Conservation (phyloP, 2,797 vertebrate species). For the Todus mexicanus region DNA sequence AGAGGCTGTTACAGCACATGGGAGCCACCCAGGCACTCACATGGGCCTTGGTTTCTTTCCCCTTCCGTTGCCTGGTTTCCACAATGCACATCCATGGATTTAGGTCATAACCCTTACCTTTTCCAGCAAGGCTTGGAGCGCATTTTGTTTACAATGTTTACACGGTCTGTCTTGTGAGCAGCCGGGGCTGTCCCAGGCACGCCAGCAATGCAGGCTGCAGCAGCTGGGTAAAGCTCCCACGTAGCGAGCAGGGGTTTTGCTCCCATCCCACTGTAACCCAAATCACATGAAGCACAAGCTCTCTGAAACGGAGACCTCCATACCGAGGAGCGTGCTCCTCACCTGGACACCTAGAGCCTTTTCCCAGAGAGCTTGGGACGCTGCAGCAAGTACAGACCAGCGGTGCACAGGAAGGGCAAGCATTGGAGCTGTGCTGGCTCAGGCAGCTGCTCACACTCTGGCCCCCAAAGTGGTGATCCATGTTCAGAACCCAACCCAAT, state of each 20-base stretch:
- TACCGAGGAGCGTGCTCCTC: neutral
- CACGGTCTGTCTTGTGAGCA: accelerated
- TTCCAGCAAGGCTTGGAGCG: neutral
- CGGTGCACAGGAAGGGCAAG: neutral
- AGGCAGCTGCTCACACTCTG: neutral
- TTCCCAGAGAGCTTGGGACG: neutral
- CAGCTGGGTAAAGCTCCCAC: neutral
- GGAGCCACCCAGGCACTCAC: neutral
- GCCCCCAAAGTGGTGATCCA: neutral
- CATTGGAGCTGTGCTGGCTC: accelerated
- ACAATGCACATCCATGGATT: neutral
- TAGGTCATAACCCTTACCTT: neutral
- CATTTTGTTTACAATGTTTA: neutral
- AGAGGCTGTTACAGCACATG: neutral
- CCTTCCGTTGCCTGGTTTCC: neutral
- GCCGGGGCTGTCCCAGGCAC: neutral
- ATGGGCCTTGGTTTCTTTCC: neutral
- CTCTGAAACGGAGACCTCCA: neutral
- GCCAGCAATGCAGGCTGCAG: neutral
- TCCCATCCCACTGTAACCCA: neutral
- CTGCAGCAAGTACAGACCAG: neutral
- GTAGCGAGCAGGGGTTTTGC: neutral
- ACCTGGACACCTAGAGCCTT: accelerated
- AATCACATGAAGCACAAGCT: neutral
- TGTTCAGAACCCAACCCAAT: neutral